Base-by-base conservation (phyloP, 2,797 vertebrate species). In the Arremon brunneinucha region DNA sequence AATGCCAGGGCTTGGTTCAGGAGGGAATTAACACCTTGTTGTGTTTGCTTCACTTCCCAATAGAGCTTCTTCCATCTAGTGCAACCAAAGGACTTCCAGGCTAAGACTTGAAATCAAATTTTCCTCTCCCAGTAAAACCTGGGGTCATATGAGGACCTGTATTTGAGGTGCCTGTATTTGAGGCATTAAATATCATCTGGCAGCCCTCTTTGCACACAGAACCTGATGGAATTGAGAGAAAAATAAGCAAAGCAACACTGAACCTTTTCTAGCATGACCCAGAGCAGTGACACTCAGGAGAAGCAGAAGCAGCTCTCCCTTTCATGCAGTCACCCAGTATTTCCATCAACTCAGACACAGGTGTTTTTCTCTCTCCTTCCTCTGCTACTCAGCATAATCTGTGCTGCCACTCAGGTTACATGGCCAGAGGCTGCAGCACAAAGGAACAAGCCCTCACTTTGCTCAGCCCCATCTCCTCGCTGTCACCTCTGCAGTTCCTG, bases 51-150 rank as follows among this genome's bases (percentile, higher is more conserved):
- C 71, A 6, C 21, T 78, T 89, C 70, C 28, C 2, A 79, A 4
- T 1, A 19, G 67, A 79, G 15, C n/a, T 77, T 44, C 83, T 87
- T 77, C 83, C 83, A 49, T 75, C 20, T 26, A 13, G 2, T 1
- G 2, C 75, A 85, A 39, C 67, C 64, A 56, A 26, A 83, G 60
- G 21, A 46, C 41, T 89, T 80, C 32, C 62, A 83, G 64, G 32
- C 12, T 39, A 46, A 67, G 37, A 32, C 43, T 34, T 79, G 19
- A 64, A 85, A 74, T 80, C 34, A 35, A 12, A 15, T 74, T 88
- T 83, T 86, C 28, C 34, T 87, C 62, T 89, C 85, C 52, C 64
- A 63, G 56, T 70, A 77, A 60, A 84, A 82, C 22, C 8, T 22
- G 52, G 30, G 49, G 56, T 83, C 44, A 3, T 76, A 56, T 84